Evolutionary conservation across 2,797 vertebrate genomes (phyloP), one percentile per base, ranked within the genome.

Genomic region (Propithecus perrieri): DNA sequence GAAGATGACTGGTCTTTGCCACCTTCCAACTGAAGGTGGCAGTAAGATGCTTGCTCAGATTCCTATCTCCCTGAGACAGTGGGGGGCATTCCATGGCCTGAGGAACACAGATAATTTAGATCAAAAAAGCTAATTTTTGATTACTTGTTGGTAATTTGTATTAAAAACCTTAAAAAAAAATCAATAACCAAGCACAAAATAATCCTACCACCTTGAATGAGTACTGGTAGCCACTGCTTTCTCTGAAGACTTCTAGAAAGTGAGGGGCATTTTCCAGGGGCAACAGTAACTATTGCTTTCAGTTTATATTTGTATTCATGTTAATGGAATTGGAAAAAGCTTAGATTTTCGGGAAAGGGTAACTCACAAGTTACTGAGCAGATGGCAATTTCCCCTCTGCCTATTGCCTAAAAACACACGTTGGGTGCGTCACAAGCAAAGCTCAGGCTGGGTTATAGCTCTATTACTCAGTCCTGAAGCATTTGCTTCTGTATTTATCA

Each of bases 391-490:
- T 94, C 43, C 63, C 87, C 55, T 85, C 22, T 79, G 41, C 28
- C 28, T 94, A 20, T 74, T 96, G 95, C 93, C 96, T 95, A 93
- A 95, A 94, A 93, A 91, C 75, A 87, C 91, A 90, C n/a, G 17
- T 14, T 80, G 85, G 7, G 76, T 93, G 67, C 5, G 26, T 97
- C 88, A 93, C 35, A 85, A 94, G 74, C 48, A 89, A 89, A 97
- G 67, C 61, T 53, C 38, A 50, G 30, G 74, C 55, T 65, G 80
- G 65, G 74, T 72, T 84, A 92, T 38, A 94, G 59, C 63, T 94
- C 84, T 72, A 35, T 97, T 97, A 91, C 92, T 97, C 93, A 95
- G 53, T 13, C n/a, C 26, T 57, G 59, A 96, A 97, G 55, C 41
- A 94, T 96, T 87, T 81, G 93, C 90, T 92, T 95, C 84, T 85